A percentile compares a stretch with the other conserved stretches of the same genome.
phyloP scores from a whole-genome alignment of 2,888 invertebrate genomes.

The Drosophila ezoana region DNA sequence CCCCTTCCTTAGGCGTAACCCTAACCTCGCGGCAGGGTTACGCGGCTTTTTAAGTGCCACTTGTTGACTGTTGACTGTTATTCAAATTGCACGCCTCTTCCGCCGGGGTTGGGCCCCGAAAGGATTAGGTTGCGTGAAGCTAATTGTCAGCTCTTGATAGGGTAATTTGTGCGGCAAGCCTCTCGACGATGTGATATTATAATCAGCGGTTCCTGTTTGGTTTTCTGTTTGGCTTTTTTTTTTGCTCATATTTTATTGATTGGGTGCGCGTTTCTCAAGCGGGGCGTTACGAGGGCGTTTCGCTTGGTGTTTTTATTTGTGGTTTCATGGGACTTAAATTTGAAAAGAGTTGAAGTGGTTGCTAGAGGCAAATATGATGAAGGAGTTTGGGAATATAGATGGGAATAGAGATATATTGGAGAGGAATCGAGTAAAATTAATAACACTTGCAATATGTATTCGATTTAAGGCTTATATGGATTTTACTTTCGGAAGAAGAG shows the following conservation, averaged over 20 bases:
- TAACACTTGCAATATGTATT: no score
- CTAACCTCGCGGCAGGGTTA: constrained; percentile 30
- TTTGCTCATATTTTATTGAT: constrained; percentile 1
- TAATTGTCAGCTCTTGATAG: constrained; percentile 56
- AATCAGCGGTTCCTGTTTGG: constrained; percentile 43
- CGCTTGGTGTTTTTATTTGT: neutral
- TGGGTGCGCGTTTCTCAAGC: constrained; percentile 13
- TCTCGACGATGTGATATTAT: constrained; percentile 29
- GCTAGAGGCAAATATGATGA: neutral
- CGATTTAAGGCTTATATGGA: no score
- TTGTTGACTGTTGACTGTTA: constrained; percentile 62
- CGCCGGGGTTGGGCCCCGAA: constrained; percentile 30
- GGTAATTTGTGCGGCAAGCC: constrained; percentile 40
- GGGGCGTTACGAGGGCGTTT: constrained; percentile 37
- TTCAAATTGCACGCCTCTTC: constrained; percentile 69
- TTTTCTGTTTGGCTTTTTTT: neutral
- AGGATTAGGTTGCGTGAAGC: constrained; percentile 60
- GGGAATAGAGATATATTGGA: neutral
- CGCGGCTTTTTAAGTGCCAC: constrained; percentile 51
- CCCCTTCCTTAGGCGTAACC: constrained; percentile 6
- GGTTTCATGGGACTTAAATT: neutral
- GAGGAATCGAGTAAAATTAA: no score
- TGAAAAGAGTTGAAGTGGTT: neutral
- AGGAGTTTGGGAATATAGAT: neutral
- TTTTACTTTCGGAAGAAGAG: no score